Evolutionary conservation across 2,797 vertebrate genomes (phyloP), one percentile per base, ranked within the genome.

Genomic region (Neostethus bicornis): DNA sequence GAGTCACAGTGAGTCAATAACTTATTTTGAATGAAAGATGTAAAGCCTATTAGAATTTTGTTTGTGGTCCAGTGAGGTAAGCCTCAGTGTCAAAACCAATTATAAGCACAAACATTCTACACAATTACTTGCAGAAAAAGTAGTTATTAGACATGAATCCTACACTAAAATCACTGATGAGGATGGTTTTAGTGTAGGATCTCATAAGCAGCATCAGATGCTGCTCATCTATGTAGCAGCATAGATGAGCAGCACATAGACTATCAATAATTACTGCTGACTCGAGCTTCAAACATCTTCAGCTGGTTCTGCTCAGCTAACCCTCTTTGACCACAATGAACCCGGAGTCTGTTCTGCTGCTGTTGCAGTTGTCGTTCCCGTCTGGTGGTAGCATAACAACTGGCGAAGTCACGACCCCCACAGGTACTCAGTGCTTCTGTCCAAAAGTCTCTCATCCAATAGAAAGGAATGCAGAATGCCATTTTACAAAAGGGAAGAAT

Each of bases 331-430:
- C 25, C 39, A 3, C 47, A 56, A 73, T 70, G 71, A 77, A 80
- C 65, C 59, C 37, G 55, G 63, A 66, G 72, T 60, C 73, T 66
- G 66, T 74, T 79, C 66, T 53, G 16, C 78, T 64, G 51, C 25
- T 75, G 66, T 37, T 72, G 75, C 89, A 89, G 87, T 90, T 90
- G 89, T 89, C 77, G 5, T 32, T 73, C 60, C 78, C 79, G 83
- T 89, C 82, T 85, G 82, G 79, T 85, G 65, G 41, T 61, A 50
- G 64, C 48, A 21, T 9, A 70, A 73, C 86, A 87, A 84, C 80
- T 89, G 84, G 75, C 53, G 51, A 64, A 78, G 51, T 56, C 29
- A 47, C 61, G 25, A 81, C 80, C 81, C 77, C 80, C 80, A 72
- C 68, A 23, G 52, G 38, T 58, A 13, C 64, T 44, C 45, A 47